Evolutionary conservation across 2,888 invertebrate genomes (phyloP).

Genomic region (Scaptodrosophila latifasciaeformis): DNA sequence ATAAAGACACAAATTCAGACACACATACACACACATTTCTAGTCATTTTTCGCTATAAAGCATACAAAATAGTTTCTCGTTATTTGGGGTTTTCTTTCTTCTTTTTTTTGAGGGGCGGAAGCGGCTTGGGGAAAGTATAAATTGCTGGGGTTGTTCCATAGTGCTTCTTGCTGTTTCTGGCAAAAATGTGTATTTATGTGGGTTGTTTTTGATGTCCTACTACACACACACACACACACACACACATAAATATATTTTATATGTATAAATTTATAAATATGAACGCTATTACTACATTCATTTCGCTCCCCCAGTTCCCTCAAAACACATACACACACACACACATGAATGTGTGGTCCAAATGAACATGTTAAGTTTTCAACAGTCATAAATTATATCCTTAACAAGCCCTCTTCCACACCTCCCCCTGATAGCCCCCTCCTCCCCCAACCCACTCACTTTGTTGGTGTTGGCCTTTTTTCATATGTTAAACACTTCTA

Average conservation of each 20-base stretch:
- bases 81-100: not conserved
- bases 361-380: constrained; percentile 65
- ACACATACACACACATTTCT: constrained; percentile 27
- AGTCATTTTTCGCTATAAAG: constrained; percentile 30
- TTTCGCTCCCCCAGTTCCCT: not conserved
- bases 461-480: too few relatives aligned
- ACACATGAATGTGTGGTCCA: constrained; percentile 44
- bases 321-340: constrained; percentile 18
- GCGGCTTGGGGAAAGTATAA: too few relatives aligned
- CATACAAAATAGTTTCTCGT: constrained; percentile 55
- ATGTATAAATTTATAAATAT: too few relatives aligned
- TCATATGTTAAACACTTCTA: constrained; percentile 61
- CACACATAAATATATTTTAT: constrained; percentile 16
- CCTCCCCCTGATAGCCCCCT: too few relatives aligned
- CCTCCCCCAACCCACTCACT: too few relatives aligned
- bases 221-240: constrained; percentile 16
- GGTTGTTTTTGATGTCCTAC: constrained; percentile 44
- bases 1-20: constrained; percentile 9
- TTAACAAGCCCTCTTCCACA: too few relatives aligned
- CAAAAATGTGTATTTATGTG: constrained; percentile 46
- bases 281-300: constrained; percentile 37
- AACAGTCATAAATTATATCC: constrained; percentile 65
- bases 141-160: constrained; percentile 24
- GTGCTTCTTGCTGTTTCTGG: constrained; percentile 9
- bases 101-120: too few relatives aligned